Conservation (phyloP, 2,113 vertebrate genomes). For the Perca fluviatilis region DNA sequence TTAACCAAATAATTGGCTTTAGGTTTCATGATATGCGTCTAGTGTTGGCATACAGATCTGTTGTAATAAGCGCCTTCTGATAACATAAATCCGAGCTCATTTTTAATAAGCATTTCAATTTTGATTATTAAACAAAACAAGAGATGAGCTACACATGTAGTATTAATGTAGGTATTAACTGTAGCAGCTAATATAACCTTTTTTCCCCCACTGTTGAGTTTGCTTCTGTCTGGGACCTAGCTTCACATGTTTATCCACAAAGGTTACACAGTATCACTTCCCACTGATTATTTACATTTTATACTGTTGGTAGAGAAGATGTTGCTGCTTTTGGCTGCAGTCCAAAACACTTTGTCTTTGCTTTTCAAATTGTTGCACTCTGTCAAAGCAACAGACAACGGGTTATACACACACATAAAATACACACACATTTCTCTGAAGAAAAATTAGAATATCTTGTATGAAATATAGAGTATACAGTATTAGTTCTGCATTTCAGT, state of each 20-base stretch:
- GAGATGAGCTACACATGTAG: constrained; percentile 16
- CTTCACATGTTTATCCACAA: constrained; percentile 36
- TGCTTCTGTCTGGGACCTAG: constrained; percentile 35
- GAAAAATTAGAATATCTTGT: background rate
- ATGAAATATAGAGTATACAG: background rate
- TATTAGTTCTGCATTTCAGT: background rate
- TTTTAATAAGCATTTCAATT: constrained; percentile 38
- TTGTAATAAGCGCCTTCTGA: constrained; percentile 37
- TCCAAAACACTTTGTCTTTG: constrained; percentile 49
- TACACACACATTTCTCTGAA: constrained; percentile 12
- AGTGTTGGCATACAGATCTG: constrained; percentile 12
- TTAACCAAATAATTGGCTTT: constrained; percentile 55
- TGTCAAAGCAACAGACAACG: constrained; percentile 26
- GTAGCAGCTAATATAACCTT: constrained; percentile 6
- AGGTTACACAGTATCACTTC: constrained; percentile 47
- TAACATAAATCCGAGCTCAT: background rate
- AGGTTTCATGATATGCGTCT: constrained; percentile 14
- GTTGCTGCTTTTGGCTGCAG: constrained; percentile 53
- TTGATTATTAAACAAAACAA: constrained; percentile 23
- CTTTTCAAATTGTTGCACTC: constrained; percentile 39
- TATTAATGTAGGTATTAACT: background rate
- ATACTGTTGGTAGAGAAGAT: constrained; percentile 22
- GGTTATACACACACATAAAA: constrained; percentile 1
- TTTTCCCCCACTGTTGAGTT: constrained; percentile 28
- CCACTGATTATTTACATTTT: constrained; percentile 60